Conservation (phyloP, 2,888 invertebrate genomes). For the Epicampocera succincta region DNA sequence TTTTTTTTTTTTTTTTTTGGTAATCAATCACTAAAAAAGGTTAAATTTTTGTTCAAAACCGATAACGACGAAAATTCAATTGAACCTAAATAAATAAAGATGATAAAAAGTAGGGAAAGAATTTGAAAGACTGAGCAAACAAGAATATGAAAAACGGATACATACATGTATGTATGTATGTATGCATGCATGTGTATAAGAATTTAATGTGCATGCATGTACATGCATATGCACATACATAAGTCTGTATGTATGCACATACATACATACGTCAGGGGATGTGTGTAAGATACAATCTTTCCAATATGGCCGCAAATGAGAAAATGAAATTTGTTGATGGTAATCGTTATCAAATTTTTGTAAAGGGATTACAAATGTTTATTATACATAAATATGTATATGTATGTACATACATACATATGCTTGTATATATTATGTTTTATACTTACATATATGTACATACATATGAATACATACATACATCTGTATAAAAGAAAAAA, state of each 20-base stretch:
- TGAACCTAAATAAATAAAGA: constrained; percentile 8
- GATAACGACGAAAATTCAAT: constrained; percentile 7
- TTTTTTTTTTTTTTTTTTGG: constrained; percentile 3
- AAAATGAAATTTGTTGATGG: background rate
- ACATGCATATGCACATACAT: background rate
- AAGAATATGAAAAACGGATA: background rate
- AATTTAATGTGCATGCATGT: too few species aligned
- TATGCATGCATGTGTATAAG: background rate
- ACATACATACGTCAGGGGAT: too few species aligned
- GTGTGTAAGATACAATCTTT: constrained; percentile 19
- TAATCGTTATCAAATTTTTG: too few species aligned
- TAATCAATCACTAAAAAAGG: constrained; percentile 63
- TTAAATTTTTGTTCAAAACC: constrained; percentile 32
- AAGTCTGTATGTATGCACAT: too few species aligned
- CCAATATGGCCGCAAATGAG: constrained; percentile 31
- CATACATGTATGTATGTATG: background rate
- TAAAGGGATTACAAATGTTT: too few species aligned
- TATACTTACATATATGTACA: too few species aligned
- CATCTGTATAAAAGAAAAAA: too few species aligned
- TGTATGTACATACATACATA: background rate
- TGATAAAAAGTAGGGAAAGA: background rate
- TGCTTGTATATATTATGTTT: too few species aligned
- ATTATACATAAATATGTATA: background rate
- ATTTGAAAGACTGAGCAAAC: background rate
- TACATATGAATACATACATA: too few species aligned